A percentile compares a stretch with the other conserved stretches of the same genome.
Evolutionary conservation across 2,888 invertebrate genomes (phyloP).

Genomic region (Yponomeuta malinellus): DNA sequence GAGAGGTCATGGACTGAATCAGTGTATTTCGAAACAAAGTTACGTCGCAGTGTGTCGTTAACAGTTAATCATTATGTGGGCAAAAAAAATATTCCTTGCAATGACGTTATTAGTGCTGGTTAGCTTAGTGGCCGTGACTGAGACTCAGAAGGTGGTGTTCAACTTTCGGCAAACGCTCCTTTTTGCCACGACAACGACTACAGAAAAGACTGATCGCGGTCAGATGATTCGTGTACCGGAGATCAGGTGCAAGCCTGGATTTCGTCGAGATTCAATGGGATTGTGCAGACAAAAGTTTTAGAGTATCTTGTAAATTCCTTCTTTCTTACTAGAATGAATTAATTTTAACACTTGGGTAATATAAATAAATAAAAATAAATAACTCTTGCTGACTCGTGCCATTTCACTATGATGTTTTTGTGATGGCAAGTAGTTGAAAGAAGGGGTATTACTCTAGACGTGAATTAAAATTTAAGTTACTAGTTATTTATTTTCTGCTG

Average conservation of each 20-base stretch:
- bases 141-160: constrained; percentile 32
- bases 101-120: constrained; percentile 31
- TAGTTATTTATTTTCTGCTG: too few relatives aligned
- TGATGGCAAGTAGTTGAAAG: too few relatives aligned
- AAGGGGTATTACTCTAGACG: too few relatives aligned
- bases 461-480: too few relatives aligned
- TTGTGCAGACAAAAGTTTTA: constrained; percentile 38
- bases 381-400: too few relatives aligned
- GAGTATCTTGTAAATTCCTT: neutral
- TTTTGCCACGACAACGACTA: constrained; percentile 28
- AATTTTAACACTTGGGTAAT: too few relatives aligned
- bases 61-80: constrained; percentile 53
- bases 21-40: constrained; percentile 19
- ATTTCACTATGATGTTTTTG: too few relatives aligned
- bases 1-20: constrained; percentile 16
- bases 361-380: too few relatives aligned
- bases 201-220: constrained; percentile 17
- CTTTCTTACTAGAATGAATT: neutral
- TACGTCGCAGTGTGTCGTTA: constrained; percentile 39
- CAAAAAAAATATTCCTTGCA: constrained; percentile 37
- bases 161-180: constrained; percentile 35
- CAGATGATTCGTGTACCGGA: constrained; percentile 55
- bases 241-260: constrained; percentile 39
- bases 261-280: constrained; percentile 40
- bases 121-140: constrained; percentile 25